These are phyloP conservation scores for Euthynnus affinis DNA, from an alignment of 2,797 vertebrate species.

Conservation along the genomic window DNA sequence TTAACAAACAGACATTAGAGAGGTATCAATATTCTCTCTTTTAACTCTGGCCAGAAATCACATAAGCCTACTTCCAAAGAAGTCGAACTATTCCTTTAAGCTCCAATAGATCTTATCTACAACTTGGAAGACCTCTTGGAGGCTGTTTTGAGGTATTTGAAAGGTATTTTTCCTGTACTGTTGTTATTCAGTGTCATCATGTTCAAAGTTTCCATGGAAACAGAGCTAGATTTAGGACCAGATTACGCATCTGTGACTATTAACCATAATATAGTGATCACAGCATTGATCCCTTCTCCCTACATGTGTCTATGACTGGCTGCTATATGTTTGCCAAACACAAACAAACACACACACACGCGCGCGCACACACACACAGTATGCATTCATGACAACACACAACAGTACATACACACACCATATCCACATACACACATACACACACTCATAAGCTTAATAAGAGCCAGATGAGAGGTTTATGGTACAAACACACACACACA, in stretches of 20 bases:
- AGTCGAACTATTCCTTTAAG: background rate
- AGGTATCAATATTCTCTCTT: background rate
- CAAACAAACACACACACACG: constrained; percentile 48
- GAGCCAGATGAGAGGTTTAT: constrained; percentile 81
- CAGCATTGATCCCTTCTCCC: constrained; percentile 50
- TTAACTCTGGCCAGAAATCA: background rate
- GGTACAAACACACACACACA: constrained; percentile 68
- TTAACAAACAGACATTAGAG: background rate
- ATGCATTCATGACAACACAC: constrained; percentile 42
- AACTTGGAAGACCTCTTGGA: background rate
- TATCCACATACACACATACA: constrained; percentile 35
- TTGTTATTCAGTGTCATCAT: constrained; percentile 9
- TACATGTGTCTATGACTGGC: constrained; percentile 47
- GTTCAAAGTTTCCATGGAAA: constrained; percentile 61
- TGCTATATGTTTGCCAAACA: constrained; percentile 21
- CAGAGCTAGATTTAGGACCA: constrained; percentile 24
- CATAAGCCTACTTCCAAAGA: background rate
- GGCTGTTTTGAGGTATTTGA: background rate
- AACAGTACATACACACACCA: constrained; percentile 30
- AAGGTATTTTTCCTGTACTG: background rate
- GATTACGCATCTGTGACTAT: constrained; percentile 31
- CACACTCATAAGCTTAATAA: constrained; percentile 67
- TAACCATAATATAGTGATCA: constrained; percentile 41
- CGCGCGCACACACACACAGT: constrained; percentile 7
- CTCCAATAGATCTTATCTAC: background rate